A percentile compares a stretch with the other conserved stretches of the same genome.
phyloP scores from a whole-genome alignment of 2,888 invertebrate genomes.

The Caenorhabditis sp. region DNA sequence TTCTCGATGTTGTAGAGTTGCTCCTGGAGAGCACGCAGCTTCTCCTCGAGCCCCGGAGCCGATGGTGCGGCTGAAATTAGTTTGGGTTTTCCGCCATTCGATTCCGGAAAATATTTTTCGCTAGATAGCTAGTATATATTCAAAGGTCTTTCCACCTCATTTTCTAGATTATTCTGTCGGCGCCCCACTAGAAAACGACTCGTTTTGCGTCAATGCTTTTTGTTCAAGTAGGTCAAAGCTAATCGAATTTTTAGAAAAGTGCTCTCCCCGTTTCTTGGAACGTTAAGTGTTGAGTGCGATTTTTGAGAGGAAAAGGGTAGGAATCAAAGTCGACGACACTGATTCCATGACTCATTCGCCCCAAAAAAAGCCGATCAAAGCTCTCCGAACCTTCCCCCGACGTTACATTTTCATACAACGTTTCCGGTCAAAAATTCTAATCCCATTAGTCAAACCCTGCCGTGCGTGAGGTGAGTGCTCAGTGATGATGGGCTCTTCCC shows the following conservation, averaged over 20 bases:
- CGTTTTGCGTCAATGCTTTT: neutral
- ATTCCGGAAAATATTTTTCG: neutral
- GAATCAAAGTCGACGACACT: no score
- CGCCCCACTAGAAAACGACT: neutral
- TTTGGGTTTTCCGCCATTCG: neutral
- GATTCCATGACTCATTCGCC: no score
- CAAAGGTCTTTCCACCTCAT: neutral
- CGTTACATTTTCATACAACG: neutral
- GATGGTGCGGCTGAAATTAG: slow-evolving; percentile 55
- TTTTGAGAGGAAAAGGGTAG: no score
- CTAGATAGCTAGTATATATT: no score
- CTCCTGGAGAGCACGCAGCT: slow-evolving; percentile 59
- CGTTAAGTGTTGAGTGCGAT: no score
- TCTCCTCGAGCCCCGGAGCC: slow-evolving; percentile 57
- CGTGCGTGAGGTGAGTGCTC: no score
- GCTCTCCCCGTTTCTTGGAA: neutral
- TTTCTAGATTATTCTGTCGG: neutral
- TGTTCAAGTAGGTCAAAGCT: slow-evolving; percentile 26
- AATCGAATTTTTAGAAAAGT: slow-evolving; percentile 8
- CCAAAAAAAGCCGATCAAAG: slow-evolving; percentile 18
- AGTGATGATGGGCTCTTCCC: slow-evolving; percentile 6
- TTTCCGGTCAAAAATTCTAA: slow-evolving; percentile 51
- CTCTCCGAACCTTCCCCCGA: slow-evolving; percentile 1
- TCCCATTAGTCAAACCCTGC: slow-evolving; percentile 54
- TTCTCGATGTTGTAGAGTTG: slow-evolving; percentile 58